These are phyloP conservation scores for Nowickia ferox DNA, from an alignment of 2,888 invertebrate species.

Conservation along the genomic window DNA sequence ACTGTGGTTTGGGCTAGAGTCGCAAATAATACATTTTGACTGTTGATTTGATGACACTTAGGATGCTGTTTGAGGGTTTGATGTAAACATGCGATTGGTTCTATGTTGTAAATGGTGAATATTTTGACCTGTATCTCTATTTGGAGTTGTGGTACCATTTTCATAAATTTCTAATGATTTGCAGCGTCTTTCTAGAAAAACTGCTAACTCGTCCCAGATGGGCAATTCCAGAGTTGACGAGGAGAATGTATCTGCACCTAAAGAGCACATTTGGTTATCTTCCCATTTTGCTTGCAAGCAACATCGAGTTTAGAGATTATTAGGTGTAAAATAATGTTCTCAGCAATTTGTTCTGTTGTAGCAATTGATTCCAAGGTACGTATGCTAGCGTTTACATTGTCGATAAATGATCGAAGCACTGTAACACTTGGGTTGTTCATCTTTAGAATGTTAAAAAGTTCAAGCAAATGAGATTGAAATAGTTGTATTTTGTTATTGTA, in stretches of 20 bases:
- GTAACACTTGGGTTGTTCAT: conserved; percentile 44
- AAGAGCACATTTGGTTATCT: conserved; percentile 36
- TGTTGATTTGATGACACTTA: conserved; percentile 5
- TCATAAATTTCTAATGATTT: conserved; percentile 36
- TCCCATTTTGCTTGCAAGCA: conserved; percentile 59
- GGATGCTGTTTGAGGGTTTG: background rate
- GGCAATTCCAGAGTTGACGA: background rate
- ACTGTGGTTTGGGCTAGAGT: conserved; percentile 8
- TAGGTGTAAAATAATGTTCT: conserved; percentile 57
- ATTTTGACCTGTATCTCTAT: background rate
- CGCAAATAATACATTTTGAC: conserved; percentile 14
- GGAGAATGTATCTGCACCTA: background rate
- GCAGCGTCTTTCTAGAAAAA: conserved; percentile 30
- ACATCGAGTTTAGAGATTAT: conserved; percentile 54
- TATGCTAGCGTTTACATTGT: conserved; percentile 51
- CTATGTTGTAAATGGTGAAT: conserved; percentile 11
- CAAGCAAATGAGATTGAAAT: too few relatives aligned
- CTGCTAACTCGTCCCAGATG: conserved; percentile 23
- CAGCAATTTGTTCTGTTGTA: conserved; percentile 53
- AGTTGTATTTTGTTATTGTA: too few relatives aligned
- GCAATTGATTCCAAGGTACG: conserved; percentile 66
- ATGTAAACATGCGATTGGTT: background rate
- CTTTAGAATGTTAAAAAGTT: conserved; percentile 47
- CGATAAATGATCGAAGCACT: conserved; percentile 50
- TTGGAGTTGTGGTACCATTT: background rate